phyloP scores from a whole-genome alignment of 2,888 invertebrate genomes.

The Gerosis bhagava region DNA sequence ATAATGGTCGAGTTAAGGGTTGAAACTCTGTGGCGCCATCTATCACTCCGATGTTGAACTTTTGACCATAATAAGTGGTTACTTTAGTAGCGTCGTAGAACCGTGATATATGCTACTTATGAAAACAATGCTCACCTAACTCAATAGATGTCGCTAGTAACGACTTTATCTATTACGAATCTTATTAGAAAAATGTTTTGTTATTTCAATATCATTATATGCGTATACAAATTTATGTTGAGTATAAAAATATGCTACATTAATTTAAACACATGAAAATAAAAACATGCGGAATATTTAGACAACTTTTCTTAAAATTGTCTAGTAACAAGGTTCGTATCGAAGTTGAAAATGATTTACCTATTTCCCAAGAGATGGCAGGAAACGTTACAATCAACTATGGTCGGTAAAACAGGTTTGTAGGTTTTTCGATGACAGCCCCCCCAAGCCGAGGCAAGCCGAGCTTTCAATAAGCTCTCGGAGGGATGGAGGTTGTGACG shows the following conservation, averaged over 20 bases:
- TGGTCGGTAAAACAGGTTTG: slow-evolving; percentile 44
- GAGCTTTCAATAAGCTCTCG: slow-evolving; percentile 47
- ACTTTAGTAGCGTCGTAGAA: no score
- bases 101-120: no score
- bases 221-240: no score
- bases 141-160: slow-evolving; percentile 10
- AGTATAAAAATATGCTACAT: no score
- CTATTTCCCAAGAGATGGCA: slow-evolving; percentile 60
- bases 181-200: slow-evolving; percentile 19
- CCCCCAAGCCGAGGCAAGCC: slow-evolving; percentile 19
- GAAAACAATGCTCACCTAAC: no score
- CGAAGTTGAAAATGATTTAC: background rate
- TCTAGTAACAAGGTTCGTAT: slow-evolving; percentile 7
- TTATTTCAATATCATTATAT: no score
- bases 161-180: background rate
- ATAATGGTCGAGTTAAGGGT: no score
- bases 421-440: slow-evolving; percentile 31
- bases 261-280: no score
- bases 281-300: background rate
- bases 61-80: no score
- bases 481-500: slow-evolving; percentile 21
- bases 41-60: no score
- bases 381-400: slow-evolving; percentile 4
- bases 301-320: background rate
- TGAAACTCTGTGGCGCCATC: no score